Evolutionary conservation across 1,140 invertebrate genomes (phyloP).

Genomic region (Sinella curviseta): DNA sequence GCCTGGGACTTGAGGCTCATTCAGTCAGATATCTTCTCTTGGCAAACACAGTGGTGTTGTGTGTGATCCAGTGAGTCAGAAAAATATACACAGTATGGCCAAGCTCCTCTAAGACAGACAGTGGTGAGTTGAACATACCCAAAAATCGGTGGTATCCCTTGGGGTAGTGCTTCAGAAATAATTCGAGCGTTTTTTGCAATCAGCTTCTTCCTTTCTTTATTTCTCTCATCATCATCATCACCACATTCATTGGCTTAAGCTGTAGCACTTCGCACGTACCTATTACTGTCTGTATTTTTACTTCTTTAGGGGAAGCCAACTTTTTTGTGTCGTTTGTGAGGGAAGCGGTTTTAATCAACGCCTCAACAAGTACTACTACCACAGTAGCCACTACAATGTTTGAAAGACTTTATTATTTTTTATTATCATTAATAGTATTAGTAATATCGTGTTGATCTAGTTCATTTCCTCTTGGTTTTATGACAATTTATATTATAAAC

Average conservation of each 20-base stretch:
- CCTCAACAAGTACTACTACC: neutral
- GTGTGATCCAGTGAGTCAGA: neutral
- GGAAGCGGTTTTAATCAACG: neutral
- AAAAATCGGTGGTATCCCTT: neutral
- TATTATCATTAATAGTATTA: too few relatives aligned
- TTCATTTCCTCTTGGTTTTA: too few relatives aligned
- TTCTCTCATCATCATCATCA: neutral
- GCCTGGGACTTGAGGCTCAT: neutral
- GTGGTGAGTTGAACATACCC: neutral
- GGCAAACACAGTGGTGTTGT: neutral
- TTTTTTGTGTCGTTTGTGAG: neutral
- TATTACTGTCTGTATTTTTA: too few relatives aligned
- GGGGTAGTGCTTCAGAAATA: neutral
- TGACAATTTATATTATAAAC: too few relatives aligned
- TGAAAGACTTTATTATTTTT: too few relatives aligned
- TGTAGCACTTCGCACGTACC: too few relatives aligned
- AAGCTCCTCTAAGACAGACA: neutral
- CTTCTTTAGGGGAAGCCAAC: neutral
- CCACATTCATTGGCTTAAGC: neutral
- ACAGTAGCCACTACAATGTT: too few relatives aligned
- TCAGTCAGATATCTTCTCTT: neutral
- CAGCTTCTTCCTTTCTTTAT: neutral
- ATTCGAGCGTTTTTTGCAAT: neutral
- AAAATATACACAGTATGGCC: neutral
- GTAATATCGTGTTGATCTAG: too few relatives aligned